Conservation (phyloP, 2,888 invertebrate genomes). For the Odontomyia ornata region DNA sequence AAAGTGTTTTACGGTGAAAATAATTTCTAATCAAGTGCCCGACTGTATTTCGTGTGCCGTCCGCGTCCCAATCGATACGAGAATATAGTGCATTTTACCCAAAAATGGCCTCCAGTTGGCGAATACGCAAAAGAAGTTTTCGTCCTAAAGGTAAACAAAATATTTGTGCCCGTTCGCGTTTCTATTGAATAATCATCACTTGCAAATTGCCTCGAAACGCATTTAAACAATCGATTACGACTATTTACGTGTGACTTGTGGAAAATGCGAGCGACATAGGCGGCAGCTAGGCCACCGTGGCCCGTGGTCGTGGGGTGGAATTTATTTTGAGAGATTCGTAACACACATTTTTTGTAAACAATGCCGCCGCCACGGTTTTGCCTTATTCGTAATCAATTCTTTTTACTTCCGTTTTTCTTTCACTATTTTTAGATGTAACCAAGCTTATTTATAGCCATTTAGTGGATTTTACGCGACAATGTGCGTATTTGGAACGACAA, state of each 20-base stretch:
- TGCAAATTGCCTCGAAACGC: slow-evolving; percentile 7
- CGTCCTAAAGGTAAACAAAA: slow-evolving; percentile 62
- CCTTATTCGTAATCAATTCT: slow-evolving; percentile 45
- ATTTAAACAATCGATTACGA: slow-evolving; percentile 18
- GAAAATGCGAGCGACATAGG: not conserved
- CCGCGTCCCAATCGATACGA: slow-evolving; percentile 27
- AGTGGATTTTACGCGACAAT: slow-evolving; percentile 36
- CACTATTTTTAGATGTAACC: slow-evolving; percentile 48
- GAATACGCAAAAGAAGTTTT: slow-evolving; percentile 62
- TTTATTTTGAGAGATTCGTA: slow-evolving; percentile 42
- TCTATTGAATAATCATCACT: slow-evolving; percentile 40
- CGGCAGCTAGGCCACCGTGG: slow-evolving; percentile 3
- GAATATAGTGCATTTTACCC: not conserved
- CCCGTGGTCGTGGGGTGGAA: not conserved
- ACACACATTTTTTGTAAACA: slow-evolving; percentile 47
- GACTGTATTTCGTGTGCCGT: slow-evolving; percentile 29
- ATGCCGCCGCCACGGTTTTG: slow-evolving; percentile 44
- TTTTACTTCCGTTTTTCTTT: slow-evolving; percentile 47
- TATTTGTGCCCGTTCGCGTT: slow-evolving; percentile 31
- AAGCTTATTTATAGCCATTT: slow-evolving; percentile 44
- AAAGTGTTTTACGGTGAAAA: slow-evolving; percentile 45
- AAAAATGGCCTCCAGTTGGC: slow-evolving; percentile 63
- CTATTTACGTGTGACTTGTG: slow-evolving; percentile 12
- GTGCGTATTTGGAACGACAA: slow-evolving; percentile 25
- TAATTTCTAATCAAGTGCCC: slow-evolving; percentile 39